Base-by-base conservation (phyloP, 2,797 vertebrate genomes). In the Muraenolepis orangiensis region DNA sequence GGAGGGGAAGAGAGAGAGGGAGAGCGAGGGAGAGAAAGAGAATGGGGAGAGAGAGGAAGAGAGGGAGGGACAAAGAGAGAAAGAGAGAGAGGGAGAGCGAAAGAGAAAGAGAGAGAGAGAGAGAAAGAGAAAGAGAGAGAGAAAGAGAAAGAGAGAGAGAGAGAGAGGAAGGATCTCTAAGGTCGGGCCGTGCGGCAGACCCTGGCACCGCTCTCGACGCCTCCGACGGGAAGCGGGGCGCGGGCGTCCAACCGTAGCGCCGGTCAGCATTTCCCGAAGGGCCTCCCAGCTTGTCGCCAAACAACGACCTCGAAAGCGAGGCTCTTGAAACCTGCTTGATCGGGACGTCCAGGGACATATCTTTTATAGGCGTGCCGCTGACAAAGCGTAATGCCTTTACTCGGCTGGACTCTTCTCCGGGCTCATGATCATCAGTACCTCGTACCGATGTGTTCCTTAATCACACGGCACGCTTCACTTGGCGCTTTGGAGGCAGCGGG, bases 201-300 rank as follows among this genome's bases (percentile, higher is more conserved):
- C 74, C 81, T 91, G 88, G 89, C 91, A 91, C 72, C 29, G 84
- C 85, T 80, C 12, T 87, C 81, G 84, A 79, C 76, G 72, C 74
- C 87, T 81, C 82, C 90, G 83, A 87, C 79, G 78, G 90, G 89
- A 93, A 93, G 88, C 86, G 72, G 88, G 87, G 90, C 88, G 84
- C 87, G 80, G 80, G 81, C 77, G 6, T 90, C 88, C 86, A 80
- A 92, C 89, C 92, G 93, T 91, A 90, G 89, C 80, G 69, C 12
- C 32, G 6, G 70, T 70, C 66, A 77, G 87, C 81, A 79, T 91
- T 90, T 87, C 23, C 51, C 87, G 69, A 74, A 80, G 91, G 86
- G 84, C 83, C 85, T 85, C 84, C 86, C 20, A 20, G 20, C 51
- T n/a, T n/a, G 20, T 57, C 86, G 90, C 90, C 87, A 85, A n/a